Evolutionary conservation across 1,140 invertebrate genomes (phyloP), one percentile per base, ranked within the genome.

Genomic region (Achroia grisella): DNA sequence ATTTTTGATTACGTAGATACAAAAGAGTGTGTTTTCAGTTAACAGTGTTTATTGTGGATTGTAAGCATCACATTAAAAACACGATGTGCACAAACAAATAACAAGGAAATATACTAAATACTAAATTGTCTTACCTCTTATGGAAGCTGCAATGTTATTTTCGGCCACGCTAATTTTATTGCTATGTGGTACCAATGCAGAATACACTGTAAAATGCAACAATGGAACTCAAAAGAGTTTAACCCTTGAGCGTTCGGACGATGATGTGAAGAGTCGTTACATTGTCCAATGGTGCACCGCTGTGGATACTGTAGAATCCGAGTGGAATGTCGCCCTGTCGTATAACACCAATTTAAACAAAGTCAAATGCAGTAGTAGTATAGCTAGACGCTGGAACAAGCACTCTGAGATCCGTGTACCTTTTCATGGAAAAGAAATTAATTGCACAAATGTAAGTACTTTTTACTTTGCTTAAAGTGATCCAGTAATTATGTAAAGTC

Each of bases 321-420:
- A 36, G 5, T 97, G 95, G 95, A 15, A 28, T 5, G 17, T 68
- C 0, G 17, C 43, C 3, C 34, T 67, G 9, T 28, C 28, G 2
- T 65, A 51, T 36, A 47, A 55, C 11, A 34, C 45, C 2, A 13
- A 29, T 8, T 34, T 32, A 1, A 40, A 45, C 8, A 39, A 28
- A 9, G 28, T 48, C 9, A 15, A 35, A 13, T 62, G 62, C 23
- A 33, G 45, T 8, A 12, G 33, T 2, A 42, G 48, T 34, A 27
- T 45, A 30, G 12, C 37, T 28, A n/a, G 6, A 34, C 41, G 29
- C 6, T 12, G 6, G 2, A 10, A 5, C 62, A 66, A 42, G 60
- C 63, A 10, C 13, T 12, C 8, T 50, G 52, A 30, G n/a, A 35
- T 3, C 10, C 51, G 31, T 10, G 10, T 12, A 37, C 51, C 4